A percentile compares a stretch with the other conserved stretches of the same genome.
These are phyloP conservation scores for Coracias cyanogaster DNA, from an alignment of 2,797 vertebrate species.

Conservation along the genomic window DNA sequence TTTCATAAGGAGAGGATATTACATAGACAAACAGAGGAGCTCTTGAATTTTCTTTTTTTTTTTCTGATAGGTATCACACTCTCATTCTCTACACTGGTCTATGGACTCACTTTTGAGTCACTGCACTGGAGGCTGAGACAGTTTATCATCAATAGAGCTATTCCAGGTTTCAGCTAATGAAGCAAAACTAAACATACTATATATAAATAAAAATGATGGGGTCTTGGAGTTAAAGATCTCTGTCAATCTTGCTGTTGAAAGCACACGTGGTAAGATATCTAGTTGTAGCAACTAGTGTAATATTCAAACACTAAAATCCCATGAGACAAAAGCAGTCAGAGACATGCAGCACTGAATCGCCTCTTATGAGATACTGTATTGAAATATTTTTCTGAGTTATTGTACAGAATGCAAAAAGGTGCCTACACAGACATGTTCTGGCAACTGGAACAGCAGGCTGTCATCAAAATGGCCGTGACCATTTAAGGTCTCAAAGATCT, in stretches of 20 bases:
- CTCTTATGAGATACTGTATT: background rate
- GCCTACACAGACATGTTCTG: background rate
- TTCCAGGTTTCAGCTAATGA: background rate
- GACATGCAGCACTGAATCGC: background rate
- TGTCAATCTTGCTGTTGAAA: background rate
- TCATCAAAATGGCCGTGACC: background rate
- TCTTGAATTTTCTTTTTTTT: background rate
- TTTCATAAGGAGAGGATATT: background rate
- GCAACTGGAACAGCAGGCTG: background rate
- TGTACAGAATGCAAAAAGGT: background rate
- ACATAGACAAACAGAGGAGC: background rate
- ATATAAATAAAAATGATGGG: background rate
- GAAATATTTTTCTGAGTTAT: background rate
- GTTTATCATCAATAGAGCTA: background rate
- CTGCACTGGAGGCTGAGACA: background rate
- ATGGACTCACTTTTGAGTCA: background rate
- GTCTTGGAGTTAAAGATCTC: background rate
- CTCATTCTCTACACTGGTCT: background rate
- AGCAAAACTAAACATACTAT: background rate
- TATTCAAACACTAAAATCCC: background rate
- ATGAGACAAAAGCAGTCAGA: background rate
- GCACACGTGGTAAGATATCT: background rate
- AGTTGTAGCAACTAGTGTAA: background rate
- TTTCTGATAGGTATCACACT: background rate
- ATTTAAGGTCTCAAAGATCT: background rate